Percentiles rank a stretch among this genome's conserved stretches.
phyloP scores from a whole-genome alignment of 2,888 invertebrate species.

The Andrena bucephala region DNA sequence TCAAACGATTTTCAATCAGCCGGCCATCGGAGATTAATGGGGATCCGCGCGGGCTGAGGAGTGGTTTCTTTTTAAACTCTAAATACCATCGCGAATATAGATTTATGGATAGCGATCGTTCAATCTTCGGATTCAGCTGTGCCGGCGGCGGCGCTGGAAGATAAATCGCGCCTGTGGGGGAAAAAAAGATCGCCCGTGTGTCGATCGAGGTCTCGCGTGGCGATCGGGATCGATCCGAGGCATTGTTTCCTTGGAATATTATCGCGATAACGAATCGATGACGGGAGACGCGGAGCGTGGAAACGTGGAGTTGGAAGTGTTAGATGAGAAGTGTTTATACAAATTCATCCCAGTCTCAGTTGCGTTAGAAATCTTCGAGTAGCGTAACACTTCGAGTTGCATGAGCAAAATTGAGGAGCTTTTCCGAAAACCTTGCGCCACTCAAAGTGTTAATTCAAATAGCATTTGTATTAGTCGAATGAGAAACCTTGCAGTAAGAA shows the following conservation, averaged over 20 bases:
- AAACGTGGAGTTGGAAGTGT: not conserved
- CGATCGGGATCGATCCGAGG: not conserved
- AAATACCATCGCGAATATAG: slow-evolving; percentile 60
- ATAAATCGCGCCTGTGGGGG: slow-evolving; percentile 29
- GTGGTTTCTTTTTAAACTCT: slow-evolving; percentile 50
- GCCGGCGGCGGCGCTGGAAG: slow-evolving; percentile 14
- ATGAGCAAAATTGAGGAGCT: too few relatives aligned
- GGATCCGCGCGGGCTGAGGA: slow-evolving; percentile 39
- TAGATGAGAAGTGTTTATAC: too few relatives aligned
- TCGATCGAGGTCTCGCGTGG: slow-evolving; percentile 27
- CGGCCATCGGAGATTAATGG: slow-evolving; percentile 59
- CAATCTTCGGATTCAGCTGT: slow-evolving; percentile 37
- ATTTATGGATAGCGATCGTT: slow-evolving; percentile 59
- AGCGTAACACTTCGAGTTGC: too few relatives aligned
- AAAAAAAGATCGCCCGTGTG: slow-evolving; percentile 41
- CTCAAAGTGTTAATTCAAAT: too few relatives aligned
- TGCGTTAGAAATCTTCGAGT: too few relatives aligned
- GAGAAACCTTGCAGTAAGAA: too few relatives aligned
- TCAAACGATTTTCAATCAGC: slow-evolving; percentile 63
- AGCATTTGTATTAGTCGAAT: too few relatives aligned
- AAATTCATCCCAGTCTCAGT: too few relatives aligned
- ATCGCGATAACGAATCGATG: slow-evolving; percentile 18
- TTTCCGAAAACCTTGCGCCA: too few relatives aligned
- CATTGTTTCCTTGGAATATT: slow-evolving; percentile 4
- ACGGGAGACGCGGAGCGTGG: not conserved